These are phyloP conservation scores for Drosophila eugracilis DNA, from an alignment of 1,140 invertebrate species.

Conservation along the genomic window DNA sequence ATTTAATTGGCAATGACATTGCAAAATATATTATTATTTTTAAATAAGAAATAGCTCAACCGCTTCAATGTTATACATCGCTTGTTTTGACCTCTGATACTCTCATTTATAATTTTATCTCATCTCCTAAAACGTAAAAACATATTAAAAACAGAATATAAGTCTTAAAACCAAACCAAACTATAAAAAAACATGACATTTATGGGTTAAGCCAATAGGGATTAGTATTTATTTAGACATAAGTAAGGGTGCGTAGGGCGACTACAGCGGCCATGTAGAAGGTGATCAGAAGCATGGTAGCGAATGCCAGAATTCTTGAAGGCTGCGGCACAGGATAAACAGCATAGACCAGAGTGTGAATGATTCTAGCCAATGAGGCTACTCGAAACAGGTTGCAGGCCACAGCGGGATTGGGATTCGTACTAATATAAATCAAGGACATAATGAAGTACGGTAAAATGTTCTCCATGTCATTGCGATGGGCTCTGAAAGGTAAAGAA, in stretches of 20 bases:
- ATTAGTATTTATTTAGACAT: slow-evolving; percentile 42
- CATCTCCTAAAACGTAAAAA: not conserved
- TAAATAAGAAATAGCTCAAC: too few relatives aligned
- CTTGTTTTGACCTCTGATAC: too few relatives aligned
- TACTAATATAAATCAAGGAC: slow-evolving; percentile 87
- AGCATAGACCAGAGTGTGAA: slow-evolving; percentile 88
- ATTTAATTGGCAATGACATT: not conserved
- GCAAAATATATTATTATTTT: too few relatives aligned
- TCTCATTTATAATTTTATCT: too few relatives aligned
- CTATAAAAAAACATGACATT: not conserved
- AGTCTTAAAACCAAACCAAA: not conserved
- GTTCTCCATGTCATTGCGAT: slow-evolving; percentile 90
- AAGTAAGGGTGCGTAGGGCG: slow-evolving; percentile 64
- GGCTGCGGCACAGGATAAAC: slow-evolving; percentile 87
- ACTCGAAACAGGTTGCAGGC: slow-evolving; percentile 87
- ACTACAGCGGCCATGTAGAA: slow-evolving; percentile 86
- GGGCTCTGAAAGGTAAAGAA: slow-evolving; percentile 85
- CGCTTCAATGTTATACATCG: too few relatives aligned
- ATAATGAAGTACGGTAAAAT: slow-evolving; percentile 88
- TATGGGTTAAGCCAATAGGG: not conserved
- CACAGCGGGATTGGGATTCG: slow-evolving; percentile 85
- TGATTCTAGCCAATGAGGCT: slow-evolving; percentile 86
- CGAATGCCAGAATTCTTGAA: slow-evolving; percentile 86
- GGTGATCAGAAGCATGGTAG: slow-evolving; percentile 85
- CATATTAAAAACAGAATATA: not conserved